Evolutionary conservation across 2,113 vertebrate genomes (phyloP), one percentile per base, ranked within the genome.

Genomic region (Centrocercus urophasianus): DNA sequence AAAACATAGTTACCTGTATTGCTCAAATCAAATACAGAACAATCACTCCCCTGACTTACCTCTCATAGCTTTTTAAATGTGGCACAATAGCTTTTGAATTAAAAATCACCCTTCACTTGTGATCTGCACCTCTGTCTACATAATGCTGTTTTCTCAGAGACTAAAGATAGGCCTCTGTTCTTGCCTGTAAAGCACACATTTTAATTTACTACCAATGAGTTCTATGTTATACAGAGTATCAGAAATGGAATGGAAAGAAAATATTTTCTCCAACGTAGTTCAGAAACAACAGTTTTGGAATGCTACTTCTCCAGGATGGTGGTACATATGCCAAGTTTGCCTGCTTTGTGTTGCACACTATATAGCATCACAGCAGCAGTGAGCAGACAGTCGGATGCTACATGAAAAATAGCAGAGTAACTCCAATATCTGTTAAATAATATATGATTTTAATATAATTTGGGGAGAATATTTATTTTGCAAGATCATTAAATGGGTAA

Each of bases 41-140:
- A 72, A n/a, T 4, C 21, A 50, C 43, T 91, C 28, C 28, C 43
- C 34, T 52, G 50, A 78, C 89, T 95, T 95, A 95, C 86, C 90
- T 93, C 38, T 40, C 48, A 42, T 5, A 38, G 71, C 40, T 89
- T 76, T 81, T 93, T 32, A 85, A 36, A 77, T 16, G 1, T 5
- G 21, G 17, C 8, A 25, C 8, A 4, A 17, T 15, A 85, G 34
- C 15, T 80, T 57, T 3, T 7, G 0, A 88, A 60, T 57, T 59
- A 77, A 69, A 86, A 65, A 18, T 28, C 54, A 40, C 13, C 32
- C 42, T 63, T 56, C 64, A 20, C 8, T 75, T 73, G 28, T 2
- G 38, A 54, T 45, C 32, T 74, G 75, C 30, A 43, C 57, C 50
- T 76, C 34, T 80, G 45, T 24, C 43, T 60, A 77, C 16, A 7